Evolutionary conservation across 2,888 invertebrate species (phyloP).

Genomic region (Aradus depressus): DNA sequence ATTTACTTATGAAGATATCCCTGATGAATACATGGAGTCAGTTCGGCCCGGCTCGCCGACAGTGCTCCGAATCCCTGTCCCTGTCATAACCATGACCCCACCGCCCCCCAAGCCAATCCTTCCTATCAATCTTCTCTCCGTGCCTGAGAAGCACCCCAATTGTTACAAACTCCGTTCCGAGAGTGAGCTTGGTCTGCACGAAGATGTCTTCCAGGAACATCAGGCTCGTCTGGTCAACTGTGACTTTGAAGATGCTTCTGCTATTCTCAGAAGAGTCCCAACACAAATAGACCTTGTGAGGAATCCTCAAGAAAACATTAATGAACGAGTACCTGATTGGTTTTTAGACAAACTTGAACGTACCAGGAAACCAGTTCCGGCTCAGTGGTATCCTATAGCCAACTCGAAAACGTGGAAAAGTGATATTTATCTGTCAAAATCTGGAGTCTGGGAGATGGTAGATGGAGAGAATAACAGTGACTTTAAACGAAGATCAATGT

Average conservation of each 20-base stretch:
- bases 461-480: constrained; percentile 10
- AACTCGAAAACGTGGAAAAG: constrained; percentile 29
- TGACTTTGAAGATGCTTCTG: constrained; percentile 31
- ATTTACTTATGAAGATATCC: constrained; percentile 6
- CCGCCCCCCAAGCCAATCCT: constrained; percentile 23
- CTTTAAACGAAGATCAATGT: constrained; percentile 18
- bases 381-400: constrained; percentile 25
- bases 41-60: constrained; percentile 25
- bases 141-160: constrained; percentile 26
- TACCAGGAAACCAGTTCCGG: constrained; percentile 16
- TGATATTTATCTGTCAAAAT: constrained; percentile 28
- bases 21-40: constrained; percentile 19
- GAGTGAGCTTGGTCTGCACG: constrained; percentile 28
- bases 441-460: constrained; percentile 26
- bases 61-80: constrained; percentile 22
- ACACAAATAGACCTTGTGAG: constrained; percentile 16
- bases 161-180: constrained; percentile 31
- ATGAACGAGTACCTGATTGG: constrained; percentile 21
- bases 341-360: constrained; percentile 19
- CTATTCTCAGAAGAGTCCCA: constrained; percentile 14
- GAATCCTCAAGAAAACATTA: constrained; percentile 7
- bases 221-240: constrained; percentile 31
- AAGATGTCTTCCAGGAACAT: constrained; percentile 33
- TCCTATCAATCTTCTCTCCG: constrained; percentile 24
- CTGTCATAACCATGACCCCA: constrained; percentile 23